Percentiles rank a stretch among this genome's conserved stretches.
Conservation (phyloP, 2,797 vertebrate species). For the Morelia viridis region DNA sequence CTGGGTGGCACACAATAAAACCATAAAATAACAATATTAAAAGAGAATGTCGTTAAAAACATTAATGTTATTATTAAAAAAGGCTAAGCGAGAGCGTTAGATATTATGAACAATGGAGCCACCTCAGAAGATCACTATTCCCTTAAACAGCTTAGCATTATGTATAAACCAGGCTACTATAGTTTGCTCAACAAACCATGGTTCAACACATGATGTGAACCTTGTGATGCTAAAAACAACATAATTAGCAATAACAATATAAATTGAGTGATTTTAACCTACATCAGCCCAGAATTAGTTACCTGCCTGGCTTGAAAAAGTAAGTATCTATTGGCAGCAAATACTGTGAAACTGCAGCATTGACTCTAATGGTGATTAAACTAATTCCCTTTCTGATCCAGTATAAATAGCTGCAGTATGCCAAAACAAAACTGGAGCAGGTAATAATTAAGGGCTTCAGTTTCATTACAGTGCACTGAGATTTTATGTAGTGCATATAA, state of each 20-base stretch:
- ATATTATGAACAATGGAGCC: neutral
- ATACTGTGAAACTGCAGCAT: neutral
- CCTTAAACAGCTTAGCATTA: neutral
- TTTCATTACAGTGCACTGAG: neutral
- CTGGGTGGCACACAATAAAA: neutral
- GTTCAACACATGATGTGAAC: neutral
- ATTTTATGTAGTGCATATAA: conserved; percentile 18
- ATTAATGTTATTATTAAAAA: neutral
- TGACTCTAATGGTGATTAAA: neutral
- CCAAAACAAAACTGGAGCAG: neutral
- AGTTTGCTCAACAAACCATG: neutral
- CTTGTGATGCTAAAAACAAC: neutral
- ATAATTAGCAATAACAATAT: neutral
- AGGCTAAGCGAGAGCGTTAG: neutral
- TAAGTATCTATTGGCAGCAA: neutral
- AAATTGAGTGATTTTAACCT: neutral
- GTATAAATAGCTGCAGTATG: neutral
- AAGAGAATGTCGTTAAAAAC: neutral
- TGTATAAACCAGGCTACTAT: neutral
- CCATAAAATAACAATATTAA: neutral
- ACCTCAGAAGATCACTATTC: neutral
- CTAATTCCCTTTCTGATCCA: neutral
- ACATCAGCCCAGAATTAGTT: neutral
- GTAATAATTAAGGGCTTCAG: neutral
- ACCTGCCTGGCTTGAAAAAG: neutral